phyloP scores from a whole-genome alignment of 2,797 vertebrate genomes.

The Chaetophractus vellerosus region DNA sequence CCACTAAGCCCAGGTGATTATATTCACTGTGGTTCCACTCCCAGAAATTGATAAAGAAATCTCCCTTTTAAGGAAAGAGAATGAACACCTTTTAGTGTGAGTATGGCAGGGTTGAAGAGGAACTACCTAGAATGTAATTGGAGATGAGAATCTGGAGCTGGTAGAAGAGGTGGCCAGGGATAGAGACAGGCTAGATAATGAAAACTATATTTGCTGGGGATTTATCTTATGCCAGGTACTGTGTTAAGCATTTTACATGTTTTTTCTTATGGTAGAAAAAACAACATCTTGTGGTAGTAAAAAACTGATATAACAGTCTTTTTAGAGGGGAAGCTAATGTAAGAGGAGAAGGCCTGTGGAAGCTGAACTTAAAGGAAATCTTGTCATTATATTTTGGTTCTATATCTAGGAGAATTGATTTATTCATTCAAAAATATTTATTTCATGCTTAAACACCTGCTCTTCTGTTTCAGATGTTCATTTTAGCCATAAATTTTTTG shows the following conservation, averaged over 20 bases:
- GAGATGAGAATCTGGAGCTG: not conserved
- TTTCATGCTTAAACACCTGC: not conserved
- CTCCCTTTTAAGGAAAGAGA: not conserved
- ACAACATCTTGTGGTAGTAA: not conserved
- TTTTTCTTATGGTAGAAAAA: not conserved
- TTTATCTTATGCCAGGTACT: not conserved
- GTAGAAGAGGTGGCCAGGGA: not conserved
- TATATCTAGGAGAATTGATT: not conserved
- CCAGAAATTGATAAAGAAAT: not conserved
- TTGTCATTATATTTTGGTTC: not conserved
- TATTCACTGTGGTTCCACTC: not conserved
- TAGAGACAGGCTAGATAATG: not conserved
- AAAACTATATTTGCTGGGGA: not conserved
- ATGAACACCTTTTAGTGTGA: not conserved
- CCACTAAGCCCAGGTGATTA: not conserved
- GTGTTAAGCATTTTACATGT: not conserved
- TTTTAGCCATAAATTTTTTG: not conserved
- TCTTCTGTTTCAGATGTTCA: not conserved
- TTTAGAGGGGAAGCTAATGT: not conserved
- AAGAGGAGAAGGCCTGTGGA: not conserved
- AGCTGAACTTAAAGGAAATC: not conserved
- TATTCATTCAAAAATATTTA: not conserved
- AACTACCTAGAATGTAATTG: too few species aligned
- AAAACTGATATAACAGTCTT: not conserved
- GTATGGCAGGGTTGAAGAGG: not conserved